Evolutionary conservation across 2,113 vertebrate genomes (phyloP).

Genomic region (Crotalus tigris): DNA sequence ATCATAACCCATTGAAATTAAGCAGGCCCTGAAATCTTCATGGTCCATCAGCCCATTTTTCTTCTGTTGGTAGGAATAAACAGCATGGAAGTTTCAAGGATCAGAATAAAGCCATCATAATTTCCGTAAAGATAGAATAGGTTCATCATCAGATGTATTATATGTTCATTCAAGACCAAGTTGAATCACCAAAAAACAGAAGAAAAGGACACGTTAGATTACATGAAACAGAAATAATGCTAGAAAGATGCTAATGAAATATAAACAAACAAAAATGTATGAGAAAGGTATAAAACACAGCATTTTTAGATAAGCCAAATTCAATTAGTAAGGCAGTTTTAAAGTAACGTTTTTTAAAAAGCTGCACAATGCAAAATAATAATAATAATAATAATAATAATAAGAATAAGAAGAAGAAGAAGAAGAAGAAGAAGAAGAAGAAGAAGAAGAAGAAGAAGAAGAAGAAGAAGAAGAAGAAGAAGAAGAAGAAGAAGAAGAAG

Average conservation of each 20-base stretch:
- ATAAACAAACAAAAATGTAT: conserved; percentile 39
- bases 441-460: no score
- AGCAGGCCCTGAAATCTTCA: conserved; percentile 95
- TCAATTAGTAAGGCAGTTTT: neutral
- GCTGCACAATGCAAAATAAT: neutral
- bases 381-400: neutral
- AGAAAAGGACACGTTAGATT: conserved; percentile 41
- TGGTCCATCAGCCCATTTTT: conserved; percentile 98
- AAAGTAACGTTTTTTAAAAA: neutral
- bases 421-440: no score
- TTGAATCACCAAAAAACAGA: conserved; percentile 32
- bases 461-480: no score
- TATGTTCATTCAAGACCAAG: conserved; percentile 18
- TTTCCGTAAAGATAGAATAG: conserved; percentile 30
- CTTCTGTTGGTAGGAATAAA: conserved; percentile 75
- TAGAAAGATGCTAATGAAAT: conserved; percentile 17
- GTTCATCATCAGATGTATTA: conserved; percentile 36
- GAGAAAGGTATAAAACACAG: conserved; percentile 13
- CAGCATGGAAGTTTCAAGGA: conserved; percentile 26
- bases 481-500: no score
- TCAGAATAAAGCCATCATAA: conserved; percentile 19
- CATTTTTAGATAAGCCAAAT: neutral
- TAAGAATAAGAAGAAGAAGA: no score
- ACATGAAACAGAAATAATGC: conserved; percentile 42
- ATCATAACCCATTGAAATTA: conserved; percentile 99